phyloP scores from a whole-genome alignment of 2,888 invertebrate genomes.

The Myopa testacea region DNA sequence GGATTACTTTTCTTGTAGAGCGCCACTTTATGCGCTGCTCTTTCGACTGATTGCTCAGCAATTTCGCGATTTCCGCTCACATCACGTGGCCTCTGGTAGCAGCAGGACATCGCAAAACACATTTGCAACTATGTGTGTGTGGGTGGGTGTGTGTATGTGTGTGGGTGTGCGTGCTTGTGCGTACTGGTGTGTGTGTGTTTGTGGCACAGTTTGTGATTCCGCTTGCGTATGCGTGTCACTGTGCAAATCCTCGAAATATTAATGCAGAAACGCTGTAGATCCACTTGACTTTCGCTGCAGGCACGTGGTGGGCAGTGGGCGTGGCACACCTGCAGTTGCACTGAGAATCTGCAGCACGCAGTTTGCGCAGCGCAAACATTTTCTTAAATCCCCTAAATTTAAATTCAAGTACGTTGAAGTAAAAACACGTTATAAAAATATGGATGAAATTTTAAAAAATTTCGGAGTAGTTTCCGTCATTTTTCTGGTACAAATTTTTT shows the following conservation, averaged over 20 bases:
- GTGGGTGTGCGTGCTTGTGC: not conserved
- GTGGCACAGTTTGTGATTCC: conserved; percentile 4
- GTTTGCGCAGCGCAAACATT: no score
- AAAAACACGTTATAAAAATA: no score
- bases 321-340: no score
- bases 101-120: conserved; percentile 16
- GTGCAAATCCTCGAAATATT: conserved; percentile 23
- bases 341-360: no score
- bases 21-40: conserved; percentile 18
- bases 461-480: no score
- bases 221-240: conserved; percentile 23
- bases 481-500: no score
- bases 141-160: no score
- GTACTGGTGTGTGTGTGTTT: conserved; percentile 5
- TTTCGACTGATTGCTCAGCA: conserved; percentile 11
- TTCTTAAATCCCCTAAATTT: no score
- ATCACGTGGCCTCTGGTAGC: conserved; percentile 17
- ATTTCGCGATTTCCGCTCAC: conserved; percentile 32
- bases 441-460: no score
- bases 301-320: not conserved
- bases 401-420: no score
- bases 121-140: not conserved
- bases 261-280: conserved; percentile 26
- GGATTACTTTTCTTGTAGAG: not conserved
- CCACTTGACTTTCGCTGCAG: conserved; percentile 26